These are phyloP conservation scores for Aythya baeri DNA, from an alignment of 2,113 vertebrate species.

Conservation along the genomic window DNA sequence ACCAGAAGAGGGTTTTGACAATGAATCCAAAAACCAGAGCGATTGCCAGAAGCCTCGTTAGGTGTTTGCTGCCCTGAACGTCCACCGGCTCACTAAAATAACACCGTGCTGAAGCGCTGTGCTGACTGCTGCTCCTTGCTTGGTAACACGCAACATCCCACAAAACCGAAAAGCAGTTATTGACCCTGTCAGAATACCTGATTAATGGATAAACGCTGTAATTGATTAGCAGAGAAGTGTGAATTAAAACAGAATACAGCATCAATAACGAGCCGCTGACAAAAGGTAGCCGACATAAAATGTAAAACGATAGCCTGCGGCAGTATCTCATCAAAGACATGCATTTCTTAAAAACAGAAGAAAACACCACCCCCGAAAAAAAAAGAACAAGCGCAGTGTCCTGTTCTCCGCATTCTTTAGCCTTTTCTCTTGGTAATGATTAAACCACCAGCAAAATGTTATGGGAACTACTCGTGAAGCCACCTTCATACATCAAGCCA, in stretches of 20 bases:
- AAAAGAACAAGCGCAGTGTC: constrained; percentile 69
- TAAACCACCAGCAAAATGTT: constrained; percentile 90
- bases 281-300: constrained; percentile 91
- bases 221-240: constrained; percentile 96
- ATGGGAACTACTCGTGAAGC: constrained; percentile 81
- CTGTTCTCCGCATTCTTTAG: constrained; percentile 77
- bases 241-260: constrained; percentile 92
- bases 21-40: constrained; percentile 10
- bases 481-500: constrained; percentile 87
- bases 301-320: constrained; percentile 90
- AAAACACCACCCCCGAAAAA: constrained; percentile 40
- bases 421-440: constrained; percentile 90
- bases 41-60: constrained; percentile 53
- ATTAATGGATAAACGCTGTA: constrained; percentile 97
- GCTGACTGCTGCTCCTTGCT: constrained; percentile 77
- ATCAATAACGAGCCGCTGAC: constrained; percentile 88
- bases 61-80: constrained; percentile 62
- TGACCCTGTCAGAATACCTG: constrained; percentile 90
- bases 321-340: constrained; percentile 92
- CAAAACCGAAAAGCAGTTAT: constrained; percentile 87
- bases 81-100: constrained; percentile 70
- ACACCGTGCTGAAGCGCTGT: constrained; percentile 59
- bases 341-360: constrained; percentile 75
- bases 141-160: constrained; percentile 78
- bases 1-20: constrained; percentile 64